Percentiles rank a stretch among this genome's conserved stretches.
Conservation (phyloP, 1,140 invertebrate genomes). For the Drosophila quadrilineata region DNA sequence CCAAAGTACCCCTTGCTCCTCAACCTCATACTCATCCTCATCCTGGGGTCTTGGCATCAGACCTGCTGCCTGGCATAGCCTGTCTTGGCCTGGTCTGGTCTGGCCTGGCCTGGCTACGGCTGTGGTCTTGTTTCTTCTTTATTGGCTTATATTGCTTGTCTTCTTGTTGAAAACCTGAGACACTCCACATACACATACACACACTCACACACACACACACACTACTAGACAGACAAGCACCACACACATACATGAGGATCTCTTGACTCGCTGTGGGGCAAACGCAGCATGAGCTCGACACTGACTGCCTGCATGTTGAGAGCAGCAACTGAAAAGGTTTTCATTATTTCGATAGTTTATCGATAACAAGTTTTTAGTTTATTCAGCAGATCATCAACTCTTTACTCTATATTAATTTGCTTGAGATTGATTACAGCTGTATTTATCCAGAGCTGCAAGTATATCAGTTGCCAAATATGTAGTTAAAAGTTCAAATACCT, state of each 20-base stretch:
- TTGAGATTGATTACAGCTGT: too few relatives aligned
- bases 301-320: slow-evolving; percentile 12
- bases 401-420: too few relatives aligned
- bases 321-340: slow-evolving; percentile 43
- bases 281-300: slow-evolving; percentile 13
- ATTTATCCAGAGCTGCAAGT: too few relatives aligned
- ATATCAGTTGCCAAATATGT: too few relatives aligned
- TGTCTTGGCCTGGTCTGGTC: background rate
- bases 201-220: background rate
- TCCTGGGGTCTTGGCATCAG: too few relatives aligned
- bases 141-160: slow-evolving; percentile 75
- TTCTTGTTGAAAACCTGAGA: slow-evolving; percentile 77
- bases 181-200: slow-evolving; percentile 31
- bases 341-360: too few relatives aligned
- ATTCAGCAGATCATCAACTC: too few relatives aligned
- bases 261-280: slow-evolving; percentile 44
- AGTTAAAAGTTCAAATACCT: too few relatives aligned
- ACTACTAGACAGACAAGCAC: slow-evolving; percentile 19
- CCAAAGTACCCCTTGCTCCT: background rate
- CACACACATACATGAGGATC: slow-evolving; percentile 56
- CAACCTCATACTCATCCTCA: slow-evolving; percentile 3
- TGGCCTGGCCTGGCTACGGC: slow-evolving; percentile 10
- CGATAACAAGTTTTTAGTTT: too few relatives aligned
- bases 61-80: slow-evolving; percentile 14
- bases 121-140: slow-evolving; percentile 54